A percentile compares a stretch with the other conserved stretches of the same genome.
Evolutionary conservation across 1,140 invertebrate genomes (phyloP).

Genomic region (Drosophila neocordata): DNA sequence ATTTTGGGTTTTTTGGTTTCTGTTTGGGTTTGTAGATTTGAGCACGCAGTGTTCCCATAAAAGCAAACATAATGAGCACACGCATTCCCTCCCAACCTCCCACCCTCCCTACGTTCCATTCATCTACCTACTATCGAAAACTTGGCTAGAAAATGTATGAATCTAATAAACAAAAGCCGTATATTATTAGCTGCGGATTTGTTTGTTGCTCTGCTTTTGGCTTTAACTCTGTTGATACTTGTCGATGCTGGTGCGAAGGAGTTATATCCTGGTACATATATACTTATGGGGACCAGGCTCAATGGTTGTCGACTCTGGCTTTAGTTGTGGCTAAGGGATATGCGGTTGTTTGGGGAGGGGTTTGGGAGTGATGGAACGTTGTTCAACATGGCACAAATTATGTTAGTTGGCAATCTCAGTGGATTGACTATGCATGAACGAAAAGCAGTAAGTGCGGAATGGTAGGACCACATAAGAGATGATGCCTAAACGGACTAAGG

Average conservation of each 20-base stretch:
- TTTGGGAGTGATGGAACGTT: slow-evolving; percentile 1
- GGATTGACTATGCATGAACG: slow-evolving; percentile 65
- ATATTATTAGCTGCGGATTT: slow-evolving; percentile 80
- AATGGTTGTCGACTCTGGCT: slow-evolving; percentile 25
- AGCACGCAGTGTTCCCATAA: slow-evolving; percentile 62
- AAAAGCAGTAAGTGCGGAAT: slow-evolving; percentile 15
- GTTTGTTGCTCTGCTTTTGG: slow-evolving; percentile 25
- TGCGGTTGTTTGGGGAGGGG: background rate
- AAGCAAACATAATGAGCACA: slow-evolving; percentile 68
- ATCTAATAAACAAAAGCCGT: slow-evolving; percentile 81
- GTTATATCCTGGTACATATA: slow-evolving; percentile 50
- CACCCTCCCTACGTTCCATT: slow-evolving; percentile 12
- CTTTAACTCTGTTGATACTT: background rate
- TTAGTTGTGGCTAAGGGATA: slow-evolving; percentile 25
- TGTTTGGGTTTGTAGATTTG: slow-evolving; percentile 6
- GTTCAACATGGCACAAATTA: slow-evolving; percentile 74
- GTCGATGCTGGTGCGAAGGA: slow-evolving; percentile 42
- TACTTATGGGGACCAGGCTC: slow-evolving; percentile 19
- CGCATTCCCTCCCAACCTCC: slow-evolving; percentile 18
- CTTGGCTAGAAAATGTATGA: slow-evolving; percentile 73
- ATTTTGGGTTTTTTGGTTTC: background rate
- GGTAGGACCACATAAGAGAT: background rate
- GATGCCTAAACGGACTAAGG: slow-evolving; percentile 17
- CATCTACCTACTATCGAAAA: slow-evolving; percentile 42
- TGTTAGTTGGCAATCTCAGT: slow-evolving; percentile 74